Conservation (phyloP, 2,797 vertebrate species). For the Halcyon leucocephala region DNA sequence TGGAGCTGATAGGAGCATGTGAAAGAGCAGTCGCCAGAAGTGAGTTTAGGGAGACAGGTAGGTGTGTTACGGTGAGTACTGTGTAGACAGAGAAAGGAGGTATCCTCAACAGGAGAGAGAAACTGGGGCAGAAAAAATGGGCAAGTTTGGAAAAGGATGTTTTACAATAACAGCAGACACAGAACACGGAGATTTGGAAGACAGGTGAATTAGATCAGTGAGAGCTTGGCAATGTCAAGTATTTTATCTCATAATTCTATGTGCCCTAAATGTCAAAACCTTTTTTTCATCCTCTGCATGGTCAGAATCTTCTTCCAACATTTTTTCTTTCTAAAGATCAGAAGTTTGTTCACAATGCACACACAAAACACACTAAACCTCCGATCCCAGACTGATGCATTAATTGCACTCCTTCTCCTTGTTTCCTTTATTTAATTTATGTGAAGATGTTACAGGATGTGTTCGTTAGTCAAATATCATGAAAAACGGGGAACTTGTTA, state of each 20-base stretch:
- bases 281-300: neutral
- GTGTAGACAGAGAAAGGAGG: neutral
- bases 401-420: neutral
- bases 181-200: neutral
- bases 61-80: neutral
- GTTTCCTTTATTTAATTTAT: neutral
- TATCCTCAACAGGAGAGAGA: neutral
- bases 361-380: neutral
- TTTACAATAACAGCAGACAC: neutral
- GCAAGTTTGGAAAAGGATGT: neutral
- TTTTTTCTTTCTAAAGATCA: neutral
- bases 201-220: neutral
- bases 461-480: neutral
- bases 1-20: neutral
- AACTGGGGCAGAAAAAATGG: neutral
- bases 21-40: neutral
- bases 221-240: neutral
- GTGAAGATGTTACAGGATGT: neutral
- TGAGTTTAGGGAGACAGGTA: neutral
- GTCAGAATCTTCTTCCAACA: neutral
- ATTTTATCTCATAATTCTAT: neutral
- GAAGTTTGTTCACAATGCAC: neutral
- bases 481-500: neutral
- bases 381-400: neutral
- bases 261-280: neutral